phyloP scores from a whole-genome alignment of 2,888 invertebrate species.

The Euclidia mi region DNA sequence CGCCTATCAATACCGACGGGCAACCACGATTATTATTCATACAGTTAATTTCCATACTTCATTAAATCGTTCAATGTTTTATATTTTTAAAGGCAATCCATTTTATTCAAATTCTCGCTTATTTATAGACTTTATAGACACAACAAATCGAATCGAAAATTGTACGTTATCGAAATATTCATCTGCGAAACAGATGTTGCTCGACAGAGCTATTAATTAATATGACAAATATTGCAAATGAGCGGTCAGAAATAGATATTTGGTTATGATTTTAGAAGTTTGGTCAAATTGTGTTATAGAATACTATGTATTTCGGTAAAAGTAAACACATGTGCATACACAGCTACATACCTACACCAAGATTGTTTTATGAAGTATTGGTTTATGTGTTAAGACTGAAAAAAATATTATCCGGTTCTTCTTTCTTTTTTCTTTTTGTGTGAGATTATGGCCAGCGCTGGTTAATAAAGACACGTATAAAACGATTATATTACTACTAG shows the following conservation, averaged over 20 bases:
- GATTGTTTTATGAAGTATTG: no score
- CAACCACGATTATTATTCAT: slow-evolving; percentile 1
- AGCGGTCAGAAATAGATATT: slow-evolving; percentile 25
- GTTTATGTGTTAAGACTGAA: no score
- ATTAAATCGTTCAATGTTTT: slow-evolving; percentile 4
- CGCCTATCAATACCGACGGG: slow-evolving; percentile 1
- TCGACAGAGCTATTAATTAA: slow-evolving; percentile 35
- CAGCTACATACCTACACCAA: no score
- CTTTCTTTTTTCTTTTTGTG: no score
- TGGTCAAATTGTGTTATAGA: neutral
- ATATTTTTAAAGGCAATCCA: neutral
- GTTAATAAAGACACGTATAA: no score
- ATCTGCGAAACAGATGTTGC: slow-evolving; percentile 33
- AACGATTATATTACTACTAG: no score
- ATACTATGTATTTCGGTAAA: no score
- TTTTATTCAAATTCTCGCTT: slow-evolving; percentile 1
- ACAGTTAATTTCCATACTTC: neutral
- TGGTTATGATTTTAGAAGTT: neutral
- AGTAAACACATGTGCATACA: no score
- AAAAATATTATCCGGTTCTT: no score
- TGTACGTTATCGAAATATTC: slow-evolving; percentile 11
- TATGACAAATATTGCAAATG: slow-evolving; percentile 20
- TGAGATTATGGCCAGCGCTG: no score
- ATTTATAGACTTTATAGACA: neutral
- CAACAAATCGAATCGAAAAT: slow-evolving; percentile 14